Evolutionary conservation across 2,113 vertebrate species (phyloP).

Genomic region (Capra hircus): DNA sequence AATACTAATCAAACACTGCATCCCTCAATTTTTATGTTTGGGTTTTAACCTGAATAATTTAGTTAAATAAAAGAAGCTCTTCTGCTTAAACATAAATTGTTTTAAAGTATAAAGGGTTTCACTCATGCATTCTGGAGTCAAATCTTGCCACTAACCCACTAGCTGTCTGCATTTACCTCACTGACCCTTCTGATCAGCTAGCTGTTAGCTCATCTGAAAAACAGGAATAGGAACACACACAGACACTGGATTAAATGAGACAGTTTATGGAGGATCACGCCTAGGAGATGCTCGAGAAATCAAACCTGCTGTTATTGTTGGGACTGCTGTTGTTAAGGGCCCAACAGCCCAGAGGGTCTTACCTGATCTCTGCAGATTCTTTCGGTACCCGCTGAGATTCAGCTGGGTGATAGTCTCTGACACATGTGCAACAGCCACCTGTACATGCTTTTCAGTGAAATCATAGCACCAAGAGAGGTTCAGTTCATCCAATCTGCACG

Average conservation of each 20-base stretch:
- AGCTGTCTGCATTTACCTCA: not conserved
- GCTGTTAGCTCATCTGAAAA: not conserved
- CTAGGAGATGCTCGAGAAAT: not conserved
- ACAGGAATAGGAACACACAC: not conserved
- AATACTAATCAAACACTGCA: not conserved
- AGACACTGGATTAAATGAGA: not conserved
- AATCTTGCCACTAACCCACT: no score
- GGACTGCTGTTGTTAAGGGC: not conserved
- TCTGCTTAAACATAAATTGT: not conserved
- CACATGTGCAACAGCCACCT: slow-evolving; percentile 79
- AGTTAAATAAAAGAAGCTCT: not conserved
- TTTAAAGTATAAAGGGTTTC: not conserved
- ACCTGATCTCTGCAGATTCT: slow-evolving; percentile 88
- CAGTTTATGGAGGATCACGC: accelerated
- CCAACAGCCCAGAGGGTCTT: not conserved
- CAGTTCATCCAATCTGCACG: slow-evolving; percentile 85
- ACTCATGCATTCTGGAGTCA: not conserved
- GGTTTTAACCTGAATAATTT: not conserved
- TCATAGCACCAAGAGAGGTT: slow-evolving; percentile 94
- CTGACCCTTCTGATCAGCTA: not conserved
- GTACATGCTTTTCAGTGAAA: slow-evolving; percentile 86
- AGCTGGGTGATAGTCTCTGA: slow-evolving; percentile 83
- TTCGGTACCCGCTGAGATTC: slow-evolving; percentile 95
- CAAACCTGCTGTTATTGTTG: not conserved
- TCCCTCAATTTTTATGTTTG: not conserved